These are phyloP conservation scores for Pithecia hirsuta DNA, from an alignment of 2,797 vertebrate species.

Conservation along the genomic window DNA sequence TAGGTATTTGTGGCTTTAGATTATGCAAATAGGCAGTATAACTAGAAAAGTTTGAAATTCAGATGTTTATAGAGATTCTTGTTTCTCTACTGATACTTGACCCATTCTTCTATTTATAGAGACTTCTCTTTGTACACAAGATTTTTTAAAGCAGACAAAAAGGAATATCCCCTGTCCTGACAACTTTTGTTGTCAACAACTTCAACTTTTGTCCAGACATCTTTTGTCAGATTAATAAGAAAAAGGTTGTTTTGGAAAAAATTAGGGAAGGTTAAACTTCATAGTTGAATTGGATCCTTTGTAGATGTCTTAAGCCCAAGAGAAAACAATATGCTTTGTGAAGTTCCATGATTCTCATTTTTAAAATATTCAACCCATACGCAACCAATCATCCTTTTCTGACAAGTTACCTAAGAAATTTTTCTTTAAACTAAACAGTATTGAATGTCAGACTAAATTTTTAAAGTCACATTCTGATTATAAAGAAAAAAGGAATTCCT, in stretches of 20 bases:
- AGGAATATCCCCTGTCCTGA: constrained; percentile 40
- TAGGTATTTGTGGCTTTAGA: constrained; percentile 4
- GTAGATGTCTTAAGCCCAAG: constrained; percentile 27
- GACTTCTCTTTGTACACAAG: neutral
- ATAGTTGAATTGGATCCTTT: constrained; percentile 48
- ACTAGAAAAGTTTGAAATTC: neutral
- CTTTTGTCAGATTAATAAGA: constrained; percentile 58
- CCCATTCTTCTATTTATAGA: neutral
- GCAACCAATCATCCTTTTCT: neutral
- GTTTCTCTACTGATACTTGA: neutral
- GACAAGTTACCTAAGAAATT: constrained; percentile 51
- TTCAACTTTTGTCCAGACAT: too few species aligned
- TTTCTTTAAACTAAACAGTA: constrained; percentile 51
- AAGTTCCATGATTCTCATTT: constrained; percentile 55
- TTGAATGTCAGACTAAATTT: constrained; percentile 56
- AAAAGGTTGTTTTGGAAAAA: constrained; percentile 42
- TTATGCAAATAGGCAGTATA: neutral
- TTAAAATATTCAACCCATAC: constrained; percentile 43
- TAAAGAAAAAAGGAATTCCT: neutral
- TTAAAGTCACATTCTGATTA: constrained; percentile 53
- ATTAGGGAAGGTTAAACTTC: neutral
- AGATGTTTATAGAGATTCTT: neutral
- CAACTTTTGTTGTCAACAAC: too few species aligned
- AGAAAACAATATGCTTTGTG: constrained; percentile 63
- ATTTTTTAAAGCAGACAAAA: constrained; percentile 52